Conservation (phyloP, 2,888 invertebrate species). For the Candidula unifasciata region DNA sequence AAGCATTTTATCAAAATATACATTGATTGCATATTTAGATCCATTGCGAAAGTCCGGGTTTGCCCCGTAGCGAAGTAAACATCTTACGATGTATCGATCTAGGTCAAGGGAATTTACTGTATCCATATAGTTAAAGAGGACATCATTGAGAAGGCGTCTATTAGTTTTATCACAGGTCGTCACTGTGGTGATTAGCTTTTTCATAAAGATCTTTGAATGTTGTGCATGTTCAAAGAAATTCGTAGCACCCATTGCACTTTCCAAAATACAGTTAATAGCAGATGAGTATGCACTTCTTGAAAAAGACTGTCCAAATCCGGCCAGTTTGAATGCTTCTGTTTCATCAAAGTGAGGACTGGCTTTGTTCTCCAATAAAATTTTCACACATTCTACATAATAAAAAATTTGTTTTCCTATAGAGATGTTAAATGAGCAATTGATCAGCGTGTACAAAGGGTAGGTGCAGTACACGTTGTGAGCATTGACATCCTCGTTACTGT, state of each 20-base stretch:
- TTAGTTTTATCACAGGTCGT: constrained; percentile 26
- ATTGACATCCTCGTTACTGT: constrained; percentile 46
- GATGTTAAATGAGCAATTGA: constrained; percentile 48
- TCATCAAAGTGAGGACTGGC: constrained; percentile 51
- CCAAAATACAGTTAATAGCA: constrained; percentile 43
- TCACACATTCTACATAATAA: constrained; percentile 45
- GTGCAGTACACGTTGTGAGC: constrained; percentile 29
- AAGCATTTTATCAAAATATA: constrained; percentile 42
- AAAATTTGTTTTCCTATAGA: constrained; percentile 30
- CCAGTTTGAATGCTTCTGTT: background rate
- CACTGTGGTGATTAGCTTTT: constrained; percentile 40
- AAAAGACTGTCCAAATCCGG: background rate
- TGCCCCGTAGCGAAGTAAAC: constrained; percentile 39
- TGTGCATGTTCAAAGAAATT: constrained; percentile 42
- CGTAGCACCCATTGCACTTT: constrained; percentile 22
- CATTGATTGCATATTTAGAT: constrained; percentile 40
- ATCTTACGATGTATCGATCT: constrained; percentile 32
- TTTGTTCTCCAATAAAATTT: constrained; percentile 40
- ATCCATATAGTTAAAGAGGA: constrained; percentile 44
- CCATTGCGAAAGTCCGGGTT: constrained; percentile 37
- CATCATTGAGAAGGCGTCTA: constrained; percentile 34
- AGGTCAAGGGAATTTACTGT: constrained; percentile 25
- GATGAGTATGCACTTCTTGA: constrained; percentile 27
- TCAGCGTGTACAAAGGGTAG: constrained; percentile 46
- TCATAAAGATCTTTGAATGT: constrained; percentile 45